Evolutionary conservation across 2,113 vertebrate genomes (phyloP), one percentile per base, ranked within the genome.

Genomic region (Rhabdornis inornatus): DNA sequence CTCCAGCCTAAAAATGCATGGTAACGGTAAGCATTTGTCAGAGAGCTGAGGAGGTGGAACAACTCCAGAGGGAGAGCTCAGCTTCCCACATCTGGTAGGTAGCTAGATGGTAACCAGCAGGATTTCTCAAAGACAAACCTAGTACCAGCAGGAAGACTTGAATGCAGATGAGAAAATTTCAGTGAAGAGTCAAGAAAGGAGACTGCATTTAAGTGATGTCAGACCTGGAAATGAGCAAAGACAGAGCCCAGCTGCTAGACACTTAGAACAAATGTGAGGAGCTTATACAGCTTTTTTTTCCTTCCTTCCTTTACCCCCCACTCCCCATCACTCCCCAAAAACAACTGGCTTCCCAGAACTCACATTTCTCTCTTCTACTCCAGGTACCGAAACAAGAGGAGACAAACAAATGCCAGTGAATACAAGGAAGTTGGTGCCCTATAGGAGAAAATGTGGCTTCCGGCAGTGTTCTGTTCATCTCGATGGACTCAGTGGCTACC

Each of bases 361-460:
- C 45, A 96, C 13, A 0, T 20, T 70, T 45, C 15, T 80, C 33
- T 80, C 13, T 45, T 74, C 33, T 72, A 0, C n/a, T 59, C 27
- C 83, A 97, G 97, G 94, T 97, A 97, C 85, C 87, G 27, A 57
- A 94, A 77, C 57, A 96, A 90, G 77, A 91, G 56, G 79, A 95
- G 93, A 70, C 95, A 82, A 63, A 35, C 68, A 5, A 87, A 93
- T 1, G 2, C 64, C 42, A 70, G 68, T 5, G 71, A 92, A 17
- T 97, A 97, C 90, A 90, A 96, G 68, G 95, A 95, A 31, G 97
- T 97, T 35, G 93, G 94, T 72, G 66, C 77, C 69, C 64, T 95
- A 55, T 95, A 97, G 95, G 75, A 94, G 78, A 64, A 78, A 11
- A 4, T 3, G n/a, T 35, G 39, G 22, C 82, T 96, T 44, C 59